These are phyloP conservation scores for Phaenicophaeus curvirostris DNA, from an alignment of 2,797 vertebrate species.

Conservation along the genomic window DNA sequence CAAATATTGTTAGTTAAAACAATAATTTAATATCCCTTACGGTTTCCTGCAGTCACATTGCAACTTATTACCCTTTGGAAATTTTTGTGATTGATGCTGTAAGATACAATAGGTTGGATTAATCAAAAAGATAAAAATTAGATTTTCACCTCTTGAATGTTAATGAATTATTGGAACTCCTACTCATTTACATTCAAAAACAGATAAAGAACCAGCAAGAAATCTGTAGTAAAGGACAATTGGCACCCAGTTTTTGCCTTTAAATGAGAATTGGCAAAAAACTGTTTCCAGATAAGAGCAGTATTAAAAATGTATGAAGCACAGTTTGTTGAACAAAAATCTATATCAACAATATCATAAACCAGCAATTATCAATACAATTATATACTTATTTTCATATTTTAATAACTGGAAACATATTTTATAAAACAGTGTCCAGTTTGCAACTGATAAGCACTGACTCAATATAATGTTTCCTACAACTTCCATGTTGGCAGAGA, in stretches of 20 bases:
- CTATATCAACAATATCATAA: not conserved
- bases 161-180: constrained; percentile 46
- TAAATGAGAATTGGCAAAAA: not conserved
- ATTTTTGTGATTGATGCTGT: constrained; percentile 46
- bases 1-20: constrained; percentile 12
- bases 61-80: constrained; percentile 44
- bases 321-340: not conserved
- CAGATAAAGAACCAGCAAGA: constrained; percentile 43
- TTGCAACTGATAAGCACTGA: not conserved
- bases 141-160: constrained; percentile 53
- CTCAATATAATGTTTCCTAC: not conserved
- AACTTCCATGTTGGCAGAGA: not conserved
- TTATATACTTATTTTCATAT: not conserved
- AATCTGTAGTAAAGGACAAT: not conserved
- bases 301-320: not conserved
- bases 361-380: not conserved
- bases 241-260: not conserved
- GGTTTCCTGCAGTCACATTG: constrained; percentile 28
- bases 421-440: not conserved
- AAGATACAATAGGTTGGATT: constrained; percentile 49
- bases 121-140: constrained; percentile 58
- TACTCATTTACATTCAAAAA: constrained; percentile 37
- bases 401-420: not conserved
- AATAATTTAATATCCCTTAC: constrained; percentile 57
- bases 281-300: not conserved